phyloP scores from a whole-genome alignment of 2,113 vertebrate species.

The Dascyllus trimaculatus region DNA sequence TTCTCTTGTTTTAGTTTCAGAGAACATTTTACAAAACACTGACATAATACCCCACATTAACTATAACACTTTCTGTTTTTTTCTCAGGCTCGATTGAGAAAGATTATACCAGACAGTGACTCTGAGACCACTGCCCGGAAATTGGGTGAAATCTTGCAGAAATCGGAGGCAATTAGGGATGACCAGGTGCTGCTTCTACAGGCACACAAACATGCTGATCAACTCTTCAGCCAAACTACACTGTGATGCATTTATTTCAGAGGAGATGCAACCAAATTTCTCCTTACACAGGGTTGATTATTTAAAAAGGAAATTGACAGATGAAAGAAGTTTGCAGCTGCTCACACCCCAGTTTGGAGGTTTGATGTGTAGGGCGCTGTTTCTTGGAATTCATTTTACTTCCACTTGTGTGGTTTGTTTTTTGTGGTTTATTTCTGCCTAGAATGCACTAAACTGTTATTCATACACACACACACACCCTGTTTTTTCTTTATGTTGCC shows the following conservation, averaged over 20 bases:
- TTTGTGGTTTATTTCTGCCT: conserved; percentile 6
- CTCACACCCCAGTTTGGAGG: neutral
- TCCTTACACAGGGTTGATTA: neutral
- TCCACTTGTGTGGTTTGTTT: conserved; percentile 9
- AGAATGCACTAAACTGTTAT: neutral
- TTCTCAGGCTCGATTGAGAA: conserved; percentile 70
- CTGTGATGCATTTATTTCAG: neutral
- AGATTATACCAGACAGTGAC: conserved; percentile 44
- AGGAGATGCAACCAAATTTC: neutral
- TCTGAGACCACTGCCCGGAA: conserved; percentile 28
- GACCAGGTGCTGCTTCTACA: conserved; percentile 60
- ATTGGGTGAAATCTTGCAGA: conserved; percentile 68
- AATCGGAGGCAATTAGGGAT: conserved; percentile 13
- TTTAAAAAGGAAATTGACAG: neutral
- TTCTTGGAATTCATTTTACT: neutral
- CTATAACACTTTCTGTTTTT: conserved; percentile 9
- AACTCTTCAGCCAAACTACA: conserved; percentile 20
- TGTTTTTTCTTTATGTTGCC: neutral
- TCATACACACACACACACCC: neutral
- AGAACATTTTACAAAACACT: neutral
- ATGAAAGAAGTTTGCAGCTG: too few species aligned
- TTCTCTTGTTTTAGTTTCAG: neutral
- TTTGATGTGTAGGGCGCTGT: neutral
- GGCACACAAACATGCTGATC: conserved; percentile 66
- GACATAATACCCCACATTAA: neutral